Conservation (phyloP, 2,888 invertebrate species). For the Corythucha ciliata region DNA sequence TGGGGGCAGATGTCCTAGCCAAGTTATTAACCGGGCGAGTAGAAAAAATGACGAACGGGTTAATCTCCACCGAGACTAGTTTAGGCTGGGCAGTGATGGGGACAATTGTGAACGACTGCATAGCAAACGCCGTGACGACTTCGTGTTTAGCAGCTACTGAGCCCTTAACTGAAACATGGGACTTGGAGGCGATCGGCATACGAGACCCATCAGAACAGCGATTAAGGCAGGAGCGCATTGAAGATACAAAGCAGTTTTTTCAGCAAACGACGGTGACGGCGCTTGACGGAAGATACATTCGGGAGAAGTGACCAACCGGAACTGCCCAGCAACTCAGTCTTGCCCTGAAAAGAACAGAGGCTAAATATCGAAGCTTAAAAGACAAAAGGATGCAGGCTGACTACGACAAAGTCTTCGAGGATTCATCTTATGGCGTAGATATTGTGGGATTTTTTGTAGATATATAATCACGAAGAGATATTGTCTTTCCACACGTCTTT, state of each 20-base stretch:
- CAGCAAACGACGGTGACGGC: constrained; percentile 33
- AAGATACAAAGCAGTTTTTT: constrained; percentile 21
- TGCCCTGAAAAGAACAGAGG: constrained; percentile 34
- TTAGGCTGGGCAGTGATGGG: constrained; percentile 12
- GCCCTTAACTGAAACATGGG: constrained; percentile 25
- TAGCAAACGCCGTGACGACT: constrained; percentile 1
- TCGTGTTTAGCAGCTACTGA: not conserved
- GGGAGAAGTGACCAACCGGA: constrained; percentile 38
- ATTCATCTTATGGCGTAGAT: no score
- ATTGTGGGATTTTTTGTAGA: no score
- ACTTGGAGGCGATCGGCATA: constrained; percentile 26
- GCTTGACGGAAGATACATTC: constrained; percentile 37
- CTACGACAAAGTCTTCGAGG: constrained; percentile 35
- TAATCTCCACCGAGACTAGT: constrained; percentile 1
- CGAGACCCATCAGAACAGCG: constrained; percentile 15
- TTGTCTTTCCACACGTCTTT: no score
- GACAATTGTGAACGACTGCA: not conserved
- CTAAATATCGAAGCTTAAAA: constrained; percentile 24
- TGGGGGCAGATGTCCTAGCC: constrained; percentile 6
- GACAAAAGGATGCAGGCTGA: constrained; percentile 20
- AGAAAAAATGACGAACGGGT: not conserved
- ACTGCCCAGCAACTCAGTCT: constrained; percentile 34
- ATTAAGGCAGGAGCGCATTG: not conserved
- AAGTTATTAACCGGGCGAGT: constrained; percentile 2
- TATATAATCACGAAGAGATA: no score